Evolutionary conservation across 2,888 invertebrate species (phyloP).

Genomic region (Netelia fuscicornis): DNA sequence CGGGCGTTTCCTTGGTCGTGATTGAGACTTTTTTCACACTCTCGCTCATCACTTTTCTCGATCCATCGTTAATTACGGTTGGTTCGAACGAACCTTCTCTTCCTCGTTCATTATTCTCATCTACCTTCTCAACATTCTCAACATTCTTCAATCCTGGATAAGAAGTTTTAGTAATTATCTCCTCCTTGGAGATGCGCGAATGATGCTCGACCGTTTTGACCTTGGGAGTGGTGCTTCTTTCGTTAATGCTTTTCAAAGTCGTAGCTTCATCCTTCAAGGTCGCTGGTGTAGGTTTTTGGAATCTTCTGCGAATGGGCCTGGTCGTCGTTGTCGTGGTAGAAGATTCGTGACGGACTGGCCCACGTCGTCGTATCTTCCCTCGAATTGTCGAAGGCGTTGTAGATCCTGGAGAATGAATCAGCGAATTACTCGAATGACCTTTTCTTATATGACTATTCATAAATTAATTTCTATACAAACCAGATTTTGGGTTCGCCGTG

Average conservation of each 20-base stretch:
- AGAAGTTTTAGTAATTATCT: conserved; percentile 75
- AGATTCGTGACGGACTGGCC: not conserved
- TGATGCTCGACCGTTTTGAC: conserved; percentile 75
- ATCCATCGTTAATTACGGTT: conserved; percentile 11
- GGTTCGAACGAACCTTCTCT: conserved; percentile 8
- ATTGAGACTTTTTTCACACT: conserved; percentile 73
- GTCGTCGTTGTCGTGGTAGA: conserved; percentile 44
- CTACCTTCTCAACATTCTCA: conserved; percentile 5
- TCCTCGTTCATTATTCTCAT: conserved; percentile 16
- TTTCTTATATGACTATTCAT: not conserved
- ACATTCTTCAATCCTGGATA: conserved; percentile 69
- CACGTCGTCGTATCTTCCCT: conserved; percentile 62
- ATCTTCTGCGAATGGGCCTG: conserved; percentile 54
- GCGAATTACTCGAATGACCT: not conserved
- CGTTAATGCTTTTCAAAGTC: conserved; percentile 1
- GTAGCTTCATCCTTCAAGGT: conserved; percentile 50
- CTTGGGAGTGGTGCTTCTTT: conserved; percentile 67
- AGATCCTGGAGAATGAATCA: conserved; percentile 1
- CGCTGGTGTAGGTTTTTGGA: conserved; percentile 12
- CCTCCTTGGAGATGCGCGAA: conserved; percentile 76
- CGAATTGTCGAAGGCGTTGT: conserved; percentile 5
- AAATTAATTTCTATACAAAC: conserved; percentile 27
- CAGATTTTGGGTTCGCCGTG: conserved; percentile 43
- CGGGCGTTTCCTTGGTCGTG: conserved; percentile 75
- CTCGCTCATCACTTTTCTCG: conserved; percentile 57